Conservation (phyloP, 30 jellyfish, hydroid and myxozoan species). For the Aurelia aurita complex sp. Pacific region DNA sequence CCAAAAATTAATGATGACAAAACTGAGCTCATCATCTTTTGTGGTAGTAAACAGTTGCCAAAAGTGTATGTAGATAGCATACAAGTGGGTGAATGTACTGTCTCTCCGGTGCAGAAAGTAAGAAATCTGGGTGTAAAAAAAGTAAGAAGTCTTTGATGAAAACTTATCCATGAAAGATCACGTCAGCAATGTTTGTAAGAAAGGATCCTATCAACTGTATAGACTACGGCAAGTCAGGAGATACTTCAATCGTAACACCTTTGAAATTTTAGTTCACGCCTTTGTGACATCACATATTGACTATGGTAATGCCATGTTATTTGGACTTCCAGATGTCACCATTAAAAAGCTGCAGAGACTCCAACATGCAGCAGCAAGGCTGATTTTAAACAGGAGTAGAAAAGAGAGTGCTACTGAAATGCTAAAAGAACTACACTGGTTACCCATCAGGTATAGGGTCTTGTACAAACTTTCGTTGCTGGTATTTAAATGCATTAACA, state of each 20-base stretch:
- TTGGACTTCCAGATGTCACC: too few relatives aligned
- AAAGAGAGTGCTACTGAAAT: too few relatives aligned
- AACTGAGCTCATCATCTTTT: not conserved
- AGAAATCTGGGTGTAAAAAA: not conserved
- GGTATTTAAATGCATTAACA: slow-evolving; percentile 7
- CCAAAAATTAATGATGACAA: not conserved
- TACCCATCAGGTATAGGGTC: too few relatives aligned
- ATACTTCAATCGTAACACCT: not conserved
- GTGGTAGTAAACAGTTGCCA: slow-evolving; percentile 5
- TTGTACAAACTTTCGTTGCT: too few relatives aligned
- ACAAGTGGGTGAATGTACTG: not conserved
- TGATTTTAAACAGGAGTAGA: too few relatives aligned
- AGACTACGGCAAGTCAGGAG: not conserved
- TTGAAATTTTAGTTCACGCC: not conserved
- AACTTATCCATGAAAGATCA: slow-evolving; percentile 1
- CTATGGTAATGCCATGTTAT: too few relatives aligned
- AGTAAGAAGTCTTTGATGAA: not conserved
- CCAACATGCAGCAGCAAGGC: too few relatives aligned
- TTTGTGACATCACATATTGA: slow-evolving; percentile 1
- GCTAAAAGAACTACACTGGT: too few relatives aligned
- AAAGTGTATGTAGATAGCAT: not conserved
- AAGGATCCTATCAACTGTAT: not conserved
- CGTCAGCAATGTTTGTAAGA: not conserved
- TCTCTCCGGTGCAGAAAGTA: not conserved
- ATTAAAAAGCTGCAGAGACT: too few relatives aligned